phyloP scores from a whole-genome alignment of 2,888 invertebrate species.

The Drosophila merina region DNA sequence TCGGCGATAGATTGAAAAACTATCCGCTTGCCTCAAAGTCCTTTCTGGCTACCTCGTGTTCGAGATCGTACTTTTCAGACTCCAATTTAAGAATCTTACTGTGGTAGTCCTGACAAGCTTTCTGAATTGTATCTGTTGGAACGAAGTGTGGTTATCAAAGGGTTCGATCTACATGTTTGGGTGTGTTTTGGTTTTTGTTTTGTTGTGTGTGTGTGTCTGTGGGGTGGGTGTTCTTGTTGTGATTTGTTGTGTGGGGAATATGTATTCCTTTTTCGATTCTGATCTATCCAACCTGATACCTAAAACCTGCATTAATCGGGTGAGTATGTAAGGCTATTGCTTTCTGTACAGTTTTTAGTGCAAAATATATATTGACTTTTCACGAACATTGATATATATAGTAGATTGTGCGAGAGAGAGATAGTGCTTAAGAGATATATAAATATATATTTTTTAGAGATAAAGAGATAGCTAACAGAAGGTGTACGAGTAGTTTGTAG shows the following conservation, averaged over 20 bases:
- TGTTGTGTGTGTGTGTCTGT: slow-evolving; percentile 33
- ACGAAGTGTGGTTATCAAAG: slow-evolving; percentile 36
- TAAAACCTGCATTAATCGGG: slow-evolving; percentile 32
- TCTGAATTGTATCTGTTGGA: slow-evolving; percentile 81
- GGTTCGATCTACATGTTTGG: slow-evolving; percentile 20
- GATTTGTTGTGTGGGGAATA: background rate
- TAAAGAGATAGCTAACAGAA: slow-evolving; percentile 62
- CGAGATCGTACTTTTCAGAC: slow-evolving; percentile 97
- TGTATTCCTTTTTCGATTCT: background rate
- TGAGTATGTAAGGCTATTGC: slow-evolving; percentile 28
- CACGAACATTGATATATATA: slow-evolving; percentile 34
- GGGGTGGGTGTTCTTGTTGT: background rate
- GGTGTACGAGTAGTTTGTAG: slow-evolving; percentile 51
- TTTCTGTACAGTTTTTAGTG: slow-evolving; percentile 45
- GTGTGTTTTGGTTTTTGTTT: slow-evolving; percentile 1
- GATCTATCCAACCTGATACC: background rate
- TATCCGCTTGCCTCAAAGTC: slow-evolving; percentile 93
- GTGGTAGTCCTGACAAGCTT: slow-evolving; percentile 82
- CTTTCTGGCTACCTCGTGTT: slow-evolving; percentile 97
- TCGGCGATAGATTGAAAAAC: slow-evolving; percentile 29
- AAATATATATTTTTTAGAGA: slow-evolving; percentile 29
- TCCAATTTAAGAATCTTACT: slow-evolving; percentile 83
- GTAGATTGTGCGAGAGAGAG: slow-evolving; percentile 22
- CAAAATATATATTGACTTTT: slow-evolving; percentile 23
- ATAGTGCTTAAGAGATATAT: slow-evolving; percentile 28